Base-by-base conservation (phyloP, 2,888 invertebrate genomes). In the Podabrus alpinus region DNA sequence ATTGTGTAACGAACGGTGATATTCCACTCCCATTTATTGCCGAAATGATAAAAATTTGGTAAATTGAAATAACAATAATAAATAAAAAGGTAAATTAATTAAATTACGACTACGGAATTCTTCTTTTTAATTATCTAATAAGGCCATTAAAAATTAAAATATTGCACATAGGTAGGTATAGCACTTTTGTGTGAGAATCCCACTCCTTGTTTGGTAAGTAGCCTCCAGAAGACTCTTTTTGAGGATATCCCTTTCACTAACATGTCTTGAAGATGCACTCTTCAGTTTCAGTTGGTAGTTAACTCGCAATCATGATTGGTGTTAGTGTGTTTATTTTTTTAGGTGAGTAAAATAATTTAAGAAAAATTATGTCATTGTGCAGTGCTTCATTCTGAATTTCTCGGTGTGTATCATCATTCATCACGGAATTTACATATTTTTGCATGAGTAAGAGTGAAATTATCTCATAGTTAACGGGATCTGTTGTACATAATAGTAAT, bases 261-360 rank as follows among this genome's bases (percentile, higher is more conserved):
- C 81, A 80, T 82, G 81, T 84, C 85, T 83, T 83, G 81, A 80
- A 84, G 84, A 84, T 83, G 80, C 77, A 78, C 80, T 80, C 79
- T 79, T 74, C 70, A 75, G 77, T 80, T 83, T 85, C 84, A 84
- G 84, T 86, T 83, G 83, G 83, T 80, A 80, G 81, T 80, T 82
- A 83, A 83, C 85, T 84, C 82, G 82, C 83, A 83, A 84, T 82
- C 82, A 86, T 86, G 87, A 85, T 83, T 84, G 84, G 85, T 86
- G 85, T 84, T 82, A 84, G 85, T 86, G 84, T 84, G 79, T 84
- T 86, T 81, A 82, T 86, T 81, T 79, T 86, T 78, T 78, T 87
- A 84, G 87, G 87, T 87, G 84, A 87, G 87, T 87, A 83, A 71
- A 74, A 70, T 64, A 13, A 64, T 64, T 64, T 64, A 64, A 61